Base-by-base conservation (phyloP, 1,140 invertebrate species). In the Plectrocnemia conspersa region DNA sequence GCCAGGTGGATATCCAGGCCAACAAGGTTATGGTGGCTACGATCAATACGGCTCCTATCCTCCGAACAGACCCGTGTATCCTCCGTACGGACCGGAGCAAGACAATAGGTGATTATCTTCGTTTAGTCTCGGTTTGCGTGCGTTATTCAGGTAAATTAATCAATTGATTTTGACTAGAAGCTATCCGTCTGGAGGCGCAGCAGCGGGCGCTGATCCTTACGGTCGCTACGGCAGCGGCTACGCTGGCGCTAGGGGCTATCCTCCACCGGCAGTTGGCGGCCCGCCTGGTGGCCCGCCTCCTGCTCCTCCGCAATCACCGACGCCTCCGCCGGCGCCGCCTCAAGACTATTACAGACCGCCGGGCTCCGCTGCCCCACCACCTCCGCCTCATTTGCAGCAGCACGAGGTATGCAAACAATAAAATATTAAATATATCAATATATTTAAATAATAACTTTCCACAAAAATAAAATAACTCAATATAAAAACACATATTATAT, bases 71-170 rank as follows among this genome's bases (percentile, higher is more conserved):
- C 80, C 81, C 61, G 82, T 84, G 61, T 85, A 85, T 71, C 82
- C 82, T 66, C 80, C 85, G 59, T 90, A 89, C 65, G 82, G 82
- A 55, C 79, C 83, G 23, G 85, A 86, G 42, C 59, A 58, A 63
- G 77, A 77, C 24, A 81, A 83, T 56, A 81, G 82, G 82, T 84
- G 64, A 65, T 64, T 48, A 53, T 25, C 10, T 18, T 25, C 21
- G 13, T 27, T 42, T 9, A 44, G 35, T 4, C 10, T 11, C 11
- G 33, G 16, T 13, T 33, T 15, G 29, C 45, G 13, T 15, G n/a
- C n/a, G n/a, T n/a, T n/a, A n/a, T n/a, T n/a, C n/a, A n/a, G n/a
- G n/a, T n/a, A n/a, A 32, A 32, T 38, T 52, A 41, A 18, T 56
- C 16, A 27, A 6, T 23, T 33, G 1, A 47, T 19, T 52, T 27